Conservation (phyloP, 2,113 vertebrate species). For the Callipepla californica region DNA sequence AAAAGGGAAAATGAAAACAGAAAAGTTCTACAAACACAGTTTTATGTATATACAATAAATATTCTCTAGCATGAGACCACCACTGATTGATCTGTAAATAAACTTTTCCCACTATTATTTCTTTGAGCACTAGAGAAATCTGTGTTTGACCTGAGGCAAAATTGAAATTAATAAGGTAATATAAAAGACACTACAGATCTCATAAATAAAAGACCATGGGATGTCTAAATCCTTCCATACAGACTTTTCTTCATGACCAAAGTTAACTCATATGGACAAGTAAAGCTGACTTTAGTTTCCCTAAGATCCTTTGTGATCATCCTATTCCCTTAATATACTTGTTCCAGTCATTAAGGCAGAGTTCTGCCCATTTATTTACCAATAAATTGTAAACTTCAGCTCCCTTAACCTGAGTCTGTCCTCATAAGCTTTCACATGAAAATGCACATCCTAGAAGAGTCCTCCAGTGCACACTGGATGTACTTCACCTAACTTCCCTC, state of each 20-base stretch:
- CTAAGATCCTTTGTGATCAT: background rate
- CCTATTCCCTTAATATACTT: background rate
- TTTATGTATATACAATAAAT: background rate
- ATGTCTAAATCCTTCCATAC: background rate
- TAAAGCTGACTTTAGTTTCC: background rate
- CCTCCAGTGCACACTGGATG: background rate
- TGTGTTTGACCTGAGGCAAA: conserved; percentile 26
- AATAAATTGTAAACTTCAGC: background rate
- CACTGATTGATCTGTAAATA: conserved; percentile 1
- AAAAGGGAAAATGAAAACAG: background rate
- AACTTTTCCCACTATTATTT: conserved; percentile 1
- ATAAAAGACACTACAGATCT: conserved; percentile 4
- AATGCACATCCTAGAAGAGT: background rate
- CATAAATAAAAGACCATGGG: conserved; percentile 14
- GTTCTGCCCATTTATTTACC: conserved; percentile 15
- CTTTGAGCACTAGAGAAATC: conserved; percentile 18
- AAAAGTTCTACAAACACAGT: background rate
- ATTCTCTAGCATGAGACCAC: background rate
- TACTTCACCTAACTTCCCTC: background rate
- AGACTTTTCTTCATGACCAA: background rate
- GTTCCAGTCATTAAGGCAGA: background rate
- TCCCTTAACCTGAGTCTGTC: background rate
- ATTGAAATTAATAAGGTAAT: conserved; percentile 50
- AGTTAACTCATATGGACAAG: background rate
- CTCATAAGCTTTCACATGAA: background rate